Evolutionary conservation across 2,113 vertebrate genomes (phyloP), one percentile per base, ranked within the genome.

Genomic region (Podocnemis expansa): DNA sequence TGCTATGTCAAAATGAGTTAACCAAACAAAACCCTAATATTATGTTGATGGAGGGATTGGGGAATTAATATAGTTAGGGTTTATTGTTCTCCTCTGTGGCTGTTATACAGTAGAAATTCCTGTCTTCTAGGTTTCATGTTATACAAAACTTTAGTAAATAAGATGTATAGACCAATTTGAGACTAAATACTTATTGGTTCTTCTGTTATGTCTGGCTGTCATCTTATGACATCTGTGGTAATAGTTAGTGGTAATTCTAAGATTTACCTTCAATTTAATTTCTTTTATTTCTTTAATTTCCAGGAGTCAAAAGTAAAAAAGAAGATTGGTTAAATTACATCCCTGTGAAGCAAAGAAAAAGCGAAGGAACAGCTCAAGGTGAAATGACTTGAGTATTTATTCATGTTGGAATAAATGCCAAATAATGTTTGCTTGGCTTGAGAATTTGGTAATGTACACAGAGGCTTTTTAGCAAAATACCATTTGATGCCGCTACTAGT

Each of bases 231-330:
- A 4, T 75, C 38, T 43, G 73, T 16, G 73, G 24, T 76, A 45
- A 76, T 22, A 25, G 27, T 45, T 45, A 45, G 8, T 21, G 63
- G 63, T 70, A 4, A 70, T 70, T 38, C 34, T 70, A 70, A 52
- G 58, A 49, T 8, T 87, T 91, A 56, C 60, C 38, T 89, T 83
- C 70, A 12, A 0, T 73, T 55, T 43, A n/a, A 4, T 38, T 9
- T 79, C 55, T 41, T 49, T 41, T 67, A 87, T 2, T 9, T 89
- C 94, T 93, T 89, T 95, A 93, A 75, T 95, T 95, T 97, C 87
- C 93, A 98, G 98, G 97, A 93, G 96, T 98, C 89, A 98, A 98
- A 97, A 98, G 98, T 96, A 98, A 98, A 94, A 98, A 98, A 96
- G 98, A 98, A 98, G 98, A 98, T 63, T 98, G 98, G 98, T 95